Evolutionary conservation across 2,888 invertebrate genomes (phyloP).

Genomic region (Craniophora ligustri): DNA sequence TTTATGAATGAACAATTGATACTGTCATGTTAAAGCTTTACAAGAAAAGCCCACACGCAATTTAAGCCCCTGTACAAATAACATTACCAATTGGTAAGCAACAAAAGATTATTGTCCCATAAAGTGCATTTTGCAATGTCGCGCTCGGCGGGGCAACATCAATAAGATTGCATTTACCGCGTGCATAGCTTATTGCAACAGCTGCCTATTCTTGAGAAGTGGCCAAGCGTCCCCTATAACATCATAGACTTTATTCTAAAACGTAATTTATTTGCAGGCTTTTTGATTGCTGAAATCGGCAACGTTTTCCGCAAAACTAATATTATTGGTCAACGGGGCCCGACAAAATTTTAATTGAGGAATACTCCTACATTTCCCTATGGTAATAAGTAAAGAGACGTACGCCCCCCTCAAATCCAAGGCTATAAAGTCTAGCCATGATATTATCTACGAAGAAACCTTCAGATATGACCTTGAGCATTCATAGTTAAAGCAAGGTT

Average conservation of each 20-base stretch:
- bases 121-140: conserved; percentile 5
- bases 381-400: too few relatives aligned
- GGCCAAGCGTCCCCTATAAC: background rate
- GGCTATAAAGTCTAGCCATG: conserved; percentile 3
- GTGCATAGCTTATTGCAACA: background rate
- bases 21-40: too few relatives aligned
- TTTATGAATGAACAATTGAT: too few relatives aligned
- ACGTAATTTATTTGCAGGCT: background rate
- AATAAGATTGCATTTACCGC: conserved; percentile 2
- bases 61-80: background rate
- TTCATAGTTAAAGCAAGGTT: conserved; percentile 37
- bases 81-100: background rate
- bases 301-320: too few relatives aligned
- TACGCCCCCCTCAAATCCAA: background rate
- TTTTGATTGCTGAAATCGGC: too few relatives aligned
- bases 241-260: background rate
- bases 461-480: conserved; percentile 17
- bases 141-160: background rate
- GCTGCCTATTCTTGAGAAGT: background rate
- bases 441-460: conserved; percentile 6
- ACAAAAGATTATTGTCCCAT: conserved; percentile 3
- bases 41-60: too few relatives aligned
- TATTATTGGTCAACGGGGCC: too few relatives aligned
- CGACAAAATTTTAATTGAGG: too few relatives aligned
- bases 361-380: too few relatives aligned